Evolutionary conservation across 64 coral and sea anemone species (phyloP).

Genomic region (Actinia equina): DNA sequence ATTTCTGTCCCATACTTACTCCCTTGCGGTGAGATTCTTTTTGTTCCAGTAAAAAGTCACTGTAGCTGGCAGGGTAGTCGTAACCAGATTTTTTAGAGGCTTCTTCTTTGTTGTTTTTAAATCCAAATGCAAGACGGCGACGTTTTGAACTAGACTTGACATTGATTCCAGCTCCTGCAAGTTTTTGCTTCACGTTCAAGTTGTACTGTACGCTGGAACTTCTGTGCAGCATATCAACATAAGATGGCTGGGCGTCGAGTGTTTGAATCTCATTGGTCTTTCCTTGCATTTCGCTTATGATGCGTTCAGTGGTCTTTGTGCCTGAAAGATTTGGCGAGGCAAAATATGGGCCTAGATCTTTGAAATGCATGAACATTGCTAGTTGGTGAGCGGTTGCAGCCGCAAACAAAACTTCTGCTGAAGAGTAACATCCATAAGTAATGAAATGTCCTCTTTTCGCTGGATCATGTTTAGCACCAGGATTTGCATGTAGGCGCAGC

Average conservation of each 20-base stretch:
- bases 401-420: neutral
- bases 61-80: too few species aligned
- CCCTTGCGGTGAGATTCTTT: constrained; percentile 10
- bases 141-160: neutral
- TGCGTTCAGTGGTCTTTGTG: neutral
- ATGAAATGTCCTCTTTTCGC: neutral
- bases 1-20: constrained; percentile 18
- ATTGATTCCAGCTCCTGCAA: constrained; percentile 5
- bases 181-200: neutral
- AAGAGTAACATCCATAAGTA: constrained; percentile 5
- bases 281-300: constrained; percentile 19
- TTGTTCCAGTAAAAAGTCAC: too few species aligned
- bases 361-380: constrained; percentile 56
- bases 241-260: constrained; percentile 2
- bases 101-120: neutral
- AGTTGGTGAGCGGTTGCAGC: neutral
- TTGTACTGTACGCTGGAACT: constrained; percentile 51
- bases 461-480: neutral
- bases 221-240: constrained; percentile 25
- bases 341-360: neutral
- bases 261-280: constrained; percentile 1
- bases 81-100: neutral
- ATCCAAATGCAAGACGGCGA: too few species aligned
- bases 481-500: neutral
- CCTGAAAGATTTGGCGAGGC: neutral